phyloP scores from a whole-genome alignment of 2,888 invertebrate genomes.

The Trissoscelio sp. region DNA sequence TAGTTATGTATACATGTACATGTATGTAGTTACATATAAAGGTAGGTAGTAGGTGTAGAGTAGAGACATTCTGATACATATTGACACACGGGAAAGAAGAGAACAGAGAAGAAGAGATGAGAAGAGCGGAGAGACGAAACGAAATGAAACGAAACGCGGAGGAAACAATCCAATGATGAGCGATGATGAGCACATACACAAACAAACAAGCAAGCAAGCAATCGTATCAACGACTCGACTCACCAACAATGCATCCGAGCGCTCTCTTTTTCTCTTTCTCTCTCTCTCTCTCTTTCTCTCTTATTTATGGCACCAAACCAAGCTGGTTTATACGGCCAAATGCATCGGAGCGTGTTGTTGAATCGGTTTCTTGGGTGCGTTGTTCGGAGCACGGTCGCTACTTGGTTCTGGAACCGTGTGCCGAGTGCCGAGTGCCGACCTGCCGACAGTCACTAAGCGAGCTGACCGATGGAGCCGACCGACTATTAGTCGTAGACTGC shows the following conservation, averaged over 20 bases:
- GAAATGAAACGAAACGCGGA: not conserved
- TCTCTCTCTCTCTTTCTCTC: too few relatives aligned
- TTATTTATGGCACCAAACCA: too few relatives aligned
- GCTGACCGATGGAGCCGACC: too few relatives aligned
- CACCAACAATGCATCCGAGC: slow-evolving; percentile 4
- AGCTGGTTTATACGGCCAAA: too few relatives aligned
- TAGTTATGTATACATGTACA: too few relatives aligned
- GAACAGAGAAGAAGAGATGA: not conserved
- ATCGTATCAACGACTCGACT: not conserved
- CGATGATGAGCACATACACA: not conserved
- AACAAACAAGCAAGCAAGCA: not conserved
- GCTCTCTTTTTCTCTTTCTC: too few relatives aligned
- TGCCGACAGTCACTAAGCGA: slow-evolving; percentile 10
- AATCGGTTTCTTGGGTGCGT: not conserved
- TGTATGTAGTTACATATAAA: not conserved
- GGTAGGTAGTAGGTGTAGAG: slow-evolving; percentile 4
- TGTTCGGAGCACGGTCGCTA: not conserved
- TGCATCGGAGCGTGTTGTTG: not conserved
- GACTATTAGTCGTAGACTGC: slow-evolving; percentile 1
- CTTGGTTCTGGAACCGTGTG: not conserved
- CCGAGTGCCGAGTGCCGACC: too few relatives aligned
- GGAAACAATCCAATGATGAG: not conserved
- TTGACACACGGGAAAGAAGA: not conserved
- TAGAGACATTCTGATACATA: not conserved
- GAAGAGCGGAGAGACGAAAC: not conserved